Evolutionary conservation across 2,888 invertebrate genomes (phyloP), one percentile per base, ranked within the genome.

Genomic region (Desoria tigrina): DNA sequence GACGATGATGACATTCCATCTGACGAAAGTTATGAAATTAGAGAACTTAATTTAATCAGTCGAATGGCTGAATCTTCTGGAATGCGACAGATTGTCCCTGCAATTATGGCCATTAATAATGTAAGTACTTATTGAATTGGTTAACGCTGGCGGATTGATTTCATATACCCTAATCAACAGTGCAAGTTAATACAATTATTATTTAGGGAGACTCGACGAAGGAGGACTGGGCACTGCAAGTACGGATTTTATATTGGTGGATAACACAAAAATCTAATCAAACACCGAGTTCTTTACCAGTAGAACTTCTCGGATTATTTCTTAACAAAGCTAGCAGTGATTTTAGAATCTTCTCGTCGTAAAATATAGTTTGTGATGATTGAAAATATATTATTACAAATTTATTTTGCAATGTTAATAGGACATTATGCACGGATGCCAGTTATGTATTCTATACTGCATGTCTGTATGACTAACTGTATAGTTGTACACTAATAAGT

Each of bases 191-290:
- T n/a, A n/a, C n/a, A n/a, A n/a, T n/a, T n/a, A n/a, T n/a, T n/a
- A n/a, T 42, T 14, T 27, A 74, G 74, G 73, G 68, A 0, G 63
- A 73, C 32, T 56, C 68, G 11, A 60, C 62, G 18, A 59, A 60
- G 21, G 63, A 66, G 7, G 69, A 72, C 28, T 73, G 72, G 73
- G 50, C 61, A 54, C 74, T 69, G 68, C 71, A 75, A 57, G 16
- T 74, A 11, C 24, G 71, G 23, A 69, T 73, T 26, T 61, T 75
- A n/a, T 69, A 68, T 55, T 69, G 69, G 60, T 75, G 75, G 75
- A 57, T 66, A 14, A 58, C 56, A 2, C 51, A 42, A 42, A 63
- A 42, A 7, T 3, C 24, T 2, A 45, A 53, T 18, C 54, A 61
- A 55, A 54, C 53, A 9, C 62, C 61, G 7, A 66, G 63, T 63